Evolutionary conservation across 2,113 vertebrate species (phyloP), one percentile per base, ranked within the genome.

Genomic region (Aepyceros melampus): DNA sequence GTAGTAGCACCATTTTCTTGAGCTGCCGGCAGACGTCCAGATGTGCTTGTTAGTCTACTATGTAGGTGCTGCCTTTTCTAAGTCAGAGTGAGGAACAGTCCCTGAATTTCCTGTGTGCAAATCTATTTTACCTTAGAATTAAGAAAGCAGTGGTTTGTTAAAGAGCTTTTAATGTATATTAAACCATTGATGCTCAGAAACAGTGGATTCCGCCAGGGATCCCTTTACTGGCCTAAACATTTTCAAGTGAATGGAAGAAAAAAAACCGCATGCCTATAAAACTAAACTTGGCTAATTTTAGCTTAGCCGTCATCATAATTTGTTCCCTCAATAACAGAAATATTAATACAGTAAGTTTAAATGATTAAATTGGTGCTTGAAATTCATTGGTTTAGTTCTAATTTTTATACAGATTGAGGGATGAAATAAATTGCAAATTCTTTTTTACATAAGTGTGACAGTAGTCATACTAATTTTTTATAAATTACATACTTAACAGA

Each of bases 331-430:
- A 14, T 94, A 94, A 92, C 60, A 98, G 90, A 98, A 98, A 95
- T 98, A 98, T 60, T 97, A 98, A 98, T 96, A 94, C 78, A 98
- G 92, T 98, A 97, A 95, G 98, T 89, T 98, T 98, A 98, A 98
- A 93, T 98, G 97, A 98, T 98, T 97, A 96, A 98, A 99, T 98
- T 98, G 99, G 99, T 99, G 99, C 99, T 99, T 99, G 98, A 98
- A 97, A 98, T 98, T 98, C 98, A 98, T 98, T 36, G 95, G 82
- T 96, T 98, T 96, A 97, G 95, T 98, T 98, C 89, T 85, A 97
- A 19, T 91, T 98, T 98, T 97, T 98, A 98, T 98, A 95, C 81
- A 95, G 96, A 97, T 92, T 97, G 94, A 97, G 67, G 96, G 88
- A 97, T 97, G 98, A 96, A 97, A 97, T 98, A 85, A 98, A 98